These are phyloP conservation scores for Dendrolimus houi DNA, from an alignment of 2,888 invertebrate species.

Conservation along the genomic window DNA sequence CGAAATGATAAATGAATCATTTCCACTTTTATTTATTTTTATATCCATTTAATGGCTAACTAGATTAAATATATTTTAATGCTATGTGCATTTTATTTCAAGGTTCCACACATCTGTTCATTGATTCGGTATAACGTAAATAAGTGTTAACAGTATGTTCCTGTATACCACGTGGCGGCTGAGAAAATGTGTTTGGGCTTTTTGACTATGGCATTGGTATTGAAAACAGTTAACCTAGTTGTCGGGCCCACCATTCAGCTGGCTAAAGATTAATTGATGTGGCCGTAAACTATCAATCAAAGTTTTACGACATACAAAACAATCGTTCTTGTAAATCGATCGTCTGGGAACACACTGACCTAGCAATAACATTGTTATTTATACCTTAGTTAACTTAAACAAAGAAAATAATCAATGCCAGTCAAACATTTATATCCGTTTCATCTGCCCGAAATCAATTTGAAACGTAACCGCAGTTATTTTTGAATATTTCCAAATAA, in stretches of 20 bases:
- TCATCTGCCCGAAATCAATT: not conserved
- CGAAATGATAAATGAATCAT: too few species aligned
- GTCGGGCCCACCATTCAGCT: slow-evolving; percentile 34
- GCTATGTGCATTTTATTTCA: too few species aligned
- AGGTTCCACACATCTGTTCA: too few species aligned
- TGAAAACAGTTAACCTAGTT: slow-evolving; percentile 59
- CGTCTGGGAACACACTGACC: slow-evolving; percentile 40
- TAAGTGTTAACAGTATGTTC: too few species aligned
- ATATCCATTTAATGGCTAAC: too few species aligned
- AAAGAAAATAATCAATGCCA: not conserved
- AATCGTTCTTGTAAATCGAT: slow-evolving; percentile 56
- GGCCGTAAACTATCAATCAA: slow-evolving; percentile 68
- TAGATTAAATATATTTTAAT: too few species aligned
- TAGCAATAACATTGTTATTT: slow-evolving; percentile 22
- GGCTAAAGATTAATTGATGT: slow-evolving; percentile 58
- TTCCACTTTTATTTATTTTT: too few species aligned
- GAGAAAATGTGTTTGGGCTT: slow-evolving; percentile 5
- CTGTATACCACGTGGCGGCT: too few species aligned
- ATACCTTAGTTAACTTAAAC: not conserved
- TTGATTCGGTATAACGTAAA: too few species aligned
- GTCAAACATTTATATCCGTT: not conserved
- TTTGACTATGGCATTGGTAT: slow-evolving; percentile 34
- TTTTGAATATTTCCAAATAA: not conserved
- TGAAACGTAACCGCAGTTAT: not conserved
- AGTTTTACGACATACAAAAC: slow-evolving; percentile 62